Evolutionary conservation across 2,113 vertebrate genomes (phyloP).

Genomic region (Chlorocebus sabaeus): DNA sequence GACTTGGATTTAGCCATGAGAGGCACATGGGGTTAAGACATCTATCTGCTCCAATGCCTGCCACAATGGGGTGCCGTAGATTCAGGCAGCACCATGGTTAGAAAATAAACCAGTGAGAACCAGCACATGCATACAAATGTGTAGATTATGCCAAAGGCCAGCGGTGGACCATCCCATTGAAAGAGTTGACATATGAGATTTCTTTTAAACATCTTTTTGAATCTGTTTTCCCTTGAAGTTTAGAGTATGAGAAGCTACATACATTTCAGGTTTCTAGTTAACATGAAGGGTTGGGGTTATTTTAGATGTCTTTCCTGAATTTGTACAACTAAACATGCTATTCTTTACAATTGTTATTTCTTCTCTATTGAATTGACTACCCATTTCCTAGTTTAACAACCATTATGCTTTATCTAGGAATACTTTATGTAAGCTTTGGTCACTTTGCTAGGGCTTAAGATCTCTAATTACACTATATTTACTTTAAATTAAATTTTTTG

Average conservation of each 20-base stretch:
- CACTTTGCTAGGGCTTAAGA: background rate
- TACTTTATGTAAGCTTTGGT: background rate
- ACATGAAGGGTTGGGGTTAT: background rate
- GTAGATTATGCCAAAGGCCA: background rate
- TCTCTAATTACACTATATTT: background rate
- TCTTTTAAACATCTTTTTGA: background rate
- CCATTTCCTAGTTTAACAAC: background rate
- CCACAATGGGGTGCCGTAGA: background rate
- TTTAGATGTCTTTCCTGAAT: background rate
- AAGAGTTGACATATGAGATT: background rate
- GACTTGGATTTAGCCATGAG: background rate
- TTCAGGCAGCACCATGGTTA: background rate
- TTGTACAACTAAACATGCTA: background rate
- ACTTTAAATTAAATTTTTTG: background rate
- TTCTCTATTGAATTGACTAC: background rate
- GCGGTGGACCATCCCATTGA: background rate
- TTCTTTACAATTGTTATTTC: background rate
- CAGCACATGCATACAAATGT: fast-evolving
- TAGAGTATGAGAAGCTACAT: background rate
- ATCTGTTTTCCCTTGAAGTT: background rate
- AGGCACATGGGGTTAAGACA: background rate
- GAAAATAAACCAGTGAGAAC: background rate
- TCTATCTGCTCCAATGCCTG: too few relatives aligned
- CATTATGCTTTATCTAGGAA: background rate
- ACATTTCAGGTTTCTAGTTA: background rate